Evolutionary conservation across 2,888 invertebrate species (phyloP).

Genomic region (Chymomyza amoena): DNA sequence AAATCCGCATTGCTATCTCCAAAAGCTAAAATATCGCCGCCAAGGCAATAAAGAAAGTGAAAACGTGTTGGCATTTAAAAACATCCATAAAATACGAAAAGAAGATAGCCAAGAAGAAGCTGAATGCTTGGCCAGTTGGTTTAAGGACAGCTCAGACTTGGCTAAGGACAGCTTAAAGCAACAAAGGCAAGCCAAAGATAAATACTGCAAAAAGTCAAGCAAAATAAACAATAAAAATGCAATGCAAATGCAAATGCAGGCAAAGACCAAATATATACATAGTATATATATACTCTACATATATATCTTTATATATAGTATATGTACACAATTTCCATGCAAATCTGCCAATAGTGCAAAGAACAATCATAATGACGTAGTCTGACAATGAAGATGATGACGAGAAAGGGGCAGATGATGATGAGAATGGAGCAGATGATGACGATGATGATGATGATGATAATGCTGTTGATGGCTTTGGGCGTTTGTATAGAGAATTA

Average conservation of each 20-base stretch:
- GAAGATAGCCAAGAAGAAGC: neutral
- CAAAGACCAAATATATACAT: neutral
- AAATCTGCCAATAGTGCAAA: slow-evolving; percentile 40
- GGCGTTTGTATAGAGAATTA: slow-evolving; percentile 1
- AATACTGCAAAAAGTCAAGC: slow-evolving; percentile 15
- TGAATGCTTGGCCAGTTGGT: neutral
- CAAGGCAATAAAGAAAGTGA: neutral
- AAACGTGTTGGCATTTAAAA: neutral
- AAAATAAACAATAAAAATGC: slow-evolving; percentile 2
- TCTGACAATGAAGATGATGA: neutral
- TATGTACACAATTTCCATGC: slow-evolving; percentile 43
- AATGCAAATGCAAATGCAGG: slow-evolving; percentile 12
- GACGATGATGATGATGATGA: neutral
- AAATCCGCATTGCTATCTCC: no score
- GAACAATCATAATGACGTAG: neutral
- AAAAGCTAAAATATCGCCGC: neutral
- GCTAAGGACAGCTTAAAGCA: slow-evolving; percentile 13
- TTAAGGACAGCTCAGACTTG: slow-evolving; percentile 27
- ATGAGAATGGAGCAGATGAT: neutral
- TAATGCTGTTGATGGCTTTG: neutral
- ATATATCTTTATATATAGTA: neutral
- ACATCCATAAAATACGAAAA: neutral
- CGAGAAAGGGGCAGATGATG: neutral
- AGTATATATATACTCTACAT: neutral
- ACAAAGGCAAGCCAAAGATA: slow-evolving; percentile 18